A percentile compares a stretch with the other conserved stretches of the same genome.
Conservation (phyloP, 2,888 invertebrate genomes). For the Macrosiphum euphorbiae region DNA sequence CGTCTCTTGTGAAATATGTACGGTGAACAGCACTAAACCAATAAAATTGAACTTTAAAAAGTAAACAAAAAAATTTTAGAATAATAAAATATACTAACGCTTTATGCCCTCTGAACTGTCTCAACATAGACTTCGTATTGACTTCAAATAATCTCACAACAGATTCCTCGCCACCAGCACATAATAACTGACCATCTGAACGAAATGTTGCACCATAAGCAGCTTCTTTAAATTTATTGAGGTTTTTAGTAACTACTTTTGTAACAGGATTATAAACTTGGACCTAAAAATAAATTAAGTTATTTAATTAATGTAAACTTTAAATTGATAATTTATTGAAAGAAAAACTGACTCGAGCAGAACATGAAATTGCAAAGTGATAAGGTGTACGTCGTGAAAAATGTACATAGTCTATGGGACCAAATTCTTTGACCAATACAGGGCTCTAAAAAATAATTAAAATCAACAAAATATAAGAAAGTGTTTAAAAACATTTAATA, state of each 20-base stretch:
- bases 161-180: slow-evolving; percentile 92
- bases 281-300: slow-evolving; percentile 69
- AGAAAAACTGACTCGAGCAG: slow-evolving; percentile 78
- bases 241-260: slow-evolving; percentile 84
- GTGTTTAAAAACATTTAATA: slow-evolving; percentile 39
- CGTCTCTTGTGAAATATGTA: slow-evolving; percentile 84
- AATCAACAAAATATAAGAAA: slow-evolving; percentile 27
- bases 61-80: neutral
- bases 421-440: slow-evolving; percentile 91
- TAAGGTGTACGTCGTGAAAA: slow-evolving; percentile 91
- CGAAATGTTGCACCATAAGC: slow-evolving; percentile 90
- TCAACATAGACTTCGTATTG: slow-evolving; percentile 82
- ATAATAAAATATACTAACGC: slow-evolving; percentile 72
- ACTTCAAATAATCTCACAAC: slow-evolving; percentile 91
- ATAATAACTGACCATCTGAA: slow-evolving; percentile 84
- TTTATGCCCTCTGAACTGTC: slow-evolving; percentile 88
- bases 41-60: slow-evolving; percentile 15
- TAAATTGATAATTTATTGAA: neutral
- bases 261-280: slow-evolving; percentile 89
- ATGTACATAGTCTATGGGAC: slow-evolving; percentile 90
- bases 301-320: neutral
- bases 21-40: slow-evolving; percentile 78
- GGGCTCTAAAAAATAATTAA: slow-evolving; percentile 77
- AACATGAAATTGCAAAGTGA: slow-evolving; percentile 93
- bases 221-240: slow-evolving; percentile 85